Conservation (phyloP, 2,888 invertebrate species). For the Netelia inedita region DNA sequence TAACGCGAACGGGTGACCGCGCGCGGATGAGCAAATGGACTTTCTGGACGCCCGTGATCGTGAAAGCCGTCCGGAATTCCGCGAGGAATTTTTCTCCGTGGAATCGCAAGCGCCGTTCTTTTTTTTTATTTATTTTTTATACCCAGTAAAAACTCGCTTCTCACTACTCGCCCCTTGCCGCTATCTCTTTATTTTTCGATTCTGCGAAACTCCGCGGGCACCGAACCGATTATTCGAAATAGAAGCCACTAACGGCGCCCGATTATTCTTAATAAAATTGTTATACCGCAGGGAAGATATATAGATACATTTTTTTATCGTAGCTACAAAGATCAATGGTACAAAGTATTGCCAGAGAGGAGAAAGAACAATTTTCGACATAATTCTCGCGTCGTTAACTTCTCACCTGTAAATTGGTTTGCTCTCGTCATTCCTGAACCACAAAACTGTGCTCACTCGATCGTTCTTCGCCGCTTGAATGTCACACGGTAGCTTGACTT, state of each 20-base stretch:
- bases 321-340: not conserved
- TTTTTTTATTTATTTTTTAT: constrained; percentile 30
- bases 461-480: constrained; percentile 93
- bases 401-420: constrained; percentile 95
- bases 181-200: constrained; percentile 30
- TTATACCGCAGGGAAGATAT: constrained; percentile 16
- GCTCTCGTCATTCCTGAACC: constrained; percentile 94
- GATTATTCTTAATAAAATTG: constrained; percentile 53
- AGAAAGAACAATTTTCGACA: not conserved
- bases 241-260: constrained; percentile 32
- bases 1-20: constrained; percentile 40
- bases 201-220: constrained; percentile 10
- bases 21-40: constrained; percentile 57
- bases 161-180: not conserved
- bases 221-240: constrained; percentile 22
- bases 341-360: constrained; percentile 13
- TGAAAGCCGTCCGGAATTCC: constrained; percentile 60
- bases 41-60: constrained; percentile 52
- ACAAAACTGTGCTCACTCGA: constrained; percentile 94
- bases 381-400: not conserved
- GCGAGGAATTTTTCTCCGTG: constrained; percentile 51
- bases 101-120: constrained; percentile 45
- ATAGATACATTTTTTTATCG: not conserved
- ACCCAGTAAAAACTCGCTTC: not conserved
- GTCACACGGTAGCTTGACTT: constrained; percentile 94